phyloP scores from a whole-genome alignment of 1,140 invertebrate species.

The Neuroterus valhalla region DNA sequence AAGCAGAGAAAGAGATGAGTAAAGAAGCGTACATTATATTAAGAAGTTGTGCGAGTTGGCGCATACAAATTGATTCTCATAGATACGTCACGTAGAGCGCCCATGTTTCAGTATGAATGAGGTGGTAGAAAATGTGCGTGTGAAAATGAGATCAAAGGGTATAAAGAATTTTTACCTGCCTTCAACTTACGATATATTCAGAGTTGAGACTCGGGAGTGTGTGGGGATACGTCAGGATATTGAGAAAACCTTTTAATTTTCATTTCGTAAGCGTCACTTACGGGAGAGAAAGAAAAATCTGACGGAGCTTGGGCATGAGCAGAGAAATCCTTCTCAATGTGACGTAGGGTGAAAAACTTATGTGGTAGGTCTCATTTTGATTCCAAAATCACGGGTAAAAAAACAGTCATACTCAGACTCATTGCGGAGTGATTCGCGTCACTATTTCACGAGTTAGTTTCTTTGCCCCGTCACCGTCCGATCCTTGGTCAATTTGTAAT shows the following conservation, averaged over 20 bases:
- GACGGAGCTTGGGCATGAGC: neutral
- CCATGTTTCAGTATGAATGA: slow-evolving; percentile 16
- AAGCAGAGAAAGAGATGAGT: neutral
- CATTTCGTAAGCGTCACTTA: neutral
- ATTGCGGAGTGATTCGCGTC: slow-evolving; percentile 26
- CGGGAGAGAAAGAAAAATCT: slow-evolving; percentile 1
- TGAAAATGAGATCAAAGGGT: slow-evolving; percentile 26
- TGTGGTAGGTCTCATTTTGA: slow-evolving; percentile 55
- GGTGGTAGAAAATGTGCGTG: neutral
- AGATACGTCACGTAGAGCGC: slow-evolving; percentile 11
- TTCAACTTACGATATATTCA: neutral
- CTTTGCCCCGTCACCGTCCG: slow-evolving; percentile 41
- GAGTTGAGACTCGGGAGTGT: slow-evolving; percentile 22
- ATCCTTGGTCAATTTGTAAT: slow-evolving; percentile 33
- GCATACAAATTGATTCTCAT: slow-evolving; percentile 22
- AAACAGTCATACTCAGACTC: slow-evolving; percentile 35
- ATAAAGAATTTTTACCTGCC: neutral
- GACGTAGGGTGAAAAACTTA: slow-evolving; percentile 37
- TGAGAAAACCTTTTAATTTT: neutral
- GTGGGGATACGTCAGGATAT: slow-evolving; percentile 20
- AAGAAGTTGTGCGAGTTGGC: slow-evolving; percentile 17
- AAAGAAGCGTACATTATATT: slow-evolving; percentile 9
- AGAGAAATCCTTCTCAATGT: neutral
- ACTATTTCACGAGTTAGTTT: slow-evolving; percentile 37
- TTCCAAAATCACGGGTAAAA: slow-evolving; percentile 41